Evolutionary conservation across 2,113 vertebrate species (phyloP), one percentile per base, ranked within the genome.

Genomic region (Callorhinus ursinus): DNA sequence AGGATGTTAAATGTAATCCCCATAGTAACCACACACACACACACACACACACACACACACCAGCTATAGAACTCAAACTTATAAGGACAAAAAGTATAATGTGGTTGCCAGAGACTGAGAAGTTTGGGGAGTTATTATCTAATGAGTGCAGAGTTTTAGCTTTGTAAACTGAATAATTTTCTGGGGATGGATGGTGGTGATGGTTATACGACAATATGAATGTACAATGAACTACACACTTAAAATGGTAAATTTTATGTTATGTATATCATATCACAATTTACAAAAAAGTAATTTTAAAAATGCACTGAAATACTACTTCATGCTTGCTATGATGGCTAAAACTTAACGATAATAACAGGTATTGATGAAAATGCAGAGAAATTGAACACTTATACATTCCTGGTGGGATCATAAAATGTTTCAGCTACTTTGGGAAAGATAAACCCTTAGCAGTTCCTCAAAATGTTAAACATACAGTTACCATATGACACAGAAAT

Each of bases 161-260:
- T 96, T 90, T 90, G 4, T 12, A 61, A 96, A 33, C 57, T 26
- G 6, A 85, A 77, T 3, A 42, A 51, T 84, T 61, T 33, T 69
- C 69, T 77, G 39, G 16, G 59, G 7, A 22, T 84, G 26, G 19
- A 61, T 42, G 21, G 22, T 79, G 5, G 59, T 84, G 51, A 61
- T 71, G 4, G 8, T 28, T 79, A 15, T 4, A 51, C 24, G 51
- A 39, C 19, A 39, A 21, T 21, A 7, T 49, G 24, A 71, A 61
- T 61, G 8, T 42, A 61, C 21, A 46, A 24, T 79, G 71, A 71
- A 69, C 11, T 57, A 28, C 12, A 65, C 22, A 57, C 28, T 95
- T 90, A 76, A 76, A 95, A 65, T 90, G 79, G 7, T 76, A 90
- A 59, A n/a, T 74, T 81, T 61, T 71, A 61, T 88, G 49, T 90